A percentile compares a stretch with the other conserved stretches of the same genome.
Conservation (phyloP, 2,888 invertebrate genomes). For the Philaethria dido region DNA sequence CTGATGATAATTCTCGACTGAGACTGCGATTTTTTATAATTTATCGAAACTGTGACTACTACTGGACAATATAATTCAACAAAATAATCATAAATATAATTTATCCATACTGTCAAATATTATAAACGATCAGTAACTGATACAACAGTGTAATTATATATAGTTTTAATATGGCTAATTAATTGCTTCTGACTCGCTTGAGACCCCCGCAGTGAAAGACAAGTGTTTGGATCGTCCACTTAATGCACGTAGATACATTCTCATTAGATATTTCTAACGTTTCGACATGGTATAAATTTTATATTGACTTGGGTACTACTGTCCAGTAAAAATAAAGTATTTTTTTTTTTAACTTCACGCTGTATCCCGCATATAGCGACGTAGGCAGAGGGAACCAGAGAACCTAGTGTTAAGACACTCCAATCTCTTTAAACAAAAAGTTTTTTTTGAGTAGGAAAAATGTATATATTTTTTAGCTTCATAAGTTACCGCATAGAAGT, state of each 20-base stretch:
- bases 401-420: too few relatives aligned
- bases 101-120: slow-evolving; percentile 6
- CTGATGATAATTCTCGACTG: too few relatives aligned
- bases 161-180: slow-evolving; percentile 31
- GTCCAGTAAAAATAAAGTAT: not conserved
- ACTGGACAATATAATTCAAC: not conserved
- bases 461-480: too few relatives aligned
- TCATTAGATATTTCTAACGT: slow-evolving; percentile 11
- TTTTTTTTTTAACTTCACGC: too few relatives aligned
- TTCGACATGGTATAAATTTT: slow-evolving; percentile 1
- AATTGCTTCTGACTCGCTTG: slow-evolving; percentile 25
- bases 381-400: too few relatives aligned
- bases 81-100: not conserved
- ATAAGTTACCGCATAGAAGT: too few relatives aligned
- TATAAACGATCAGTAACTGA: not conserved
- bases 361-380: too few relatives aligned
- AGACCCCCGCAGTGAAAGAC: slow-evolving; percentile 28
- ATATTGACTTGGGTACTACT: not conserved
- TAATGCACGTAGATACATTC: slow-evolving; percentile 12
- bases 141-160: slow-evolving; percentile 27
- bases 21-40: too few relatives aligned
- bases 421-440: too few relatives aligned
- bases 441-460: too few relatives aligned
- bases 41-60: not conserved
- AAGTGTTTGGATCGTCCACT: slow-evolving; percentile 18